Evolutionary conservation across 2,888 invertebrate genomes (phyloP).

Genomic region (Cephus runcator): DNA sequence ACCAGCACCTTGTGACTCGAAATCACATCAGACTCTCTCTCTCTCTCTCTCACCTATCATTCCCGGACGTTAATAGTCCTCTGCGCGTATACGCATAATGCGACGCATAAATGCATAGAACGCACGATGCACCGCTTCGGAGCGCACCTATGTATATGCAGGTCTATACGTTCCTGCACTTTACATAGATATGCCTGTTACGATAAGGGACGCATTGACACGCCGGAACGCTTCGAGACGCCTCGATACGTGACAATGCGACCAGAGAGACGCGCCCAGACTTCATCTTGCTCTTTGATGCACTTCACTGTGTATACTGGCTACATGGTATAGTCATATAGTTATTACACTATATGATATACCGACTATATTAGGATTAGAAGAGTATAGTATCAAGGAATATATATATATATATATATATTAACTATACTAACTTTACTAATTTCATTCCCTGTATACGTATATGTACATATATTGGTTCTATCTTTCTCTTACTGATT

Average conservation of each 20-base stretch:
- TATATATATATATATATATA: too few species aligned
- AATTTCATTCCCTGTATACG: too few species aligned
- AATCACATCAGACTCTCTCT: background rate
- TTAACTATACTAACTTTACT: too few species aligned
- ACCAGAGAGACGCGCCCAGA: conserved; percentile 3
- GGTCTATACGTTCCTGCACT: conserved; percentile 32
- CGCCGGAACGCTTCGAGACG: conserved; percentile 27
- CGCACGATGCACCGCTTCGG: conserved; percentile 6
- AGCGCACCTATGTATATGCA: conserved; percentile 10
- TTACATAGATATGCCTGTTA: conserved; percentile 57
- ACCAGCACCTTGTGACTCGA: background rate
- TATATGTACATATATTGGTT: too few species aligned
- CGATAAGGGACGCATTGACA: conserved; percentile 52
- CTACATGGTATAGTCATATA: too few species aligned
- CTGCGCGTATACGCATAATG: conserved; percentile 36
- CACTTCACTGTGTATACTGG: too few species aligned
- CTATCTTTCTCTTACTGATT: too few species aligned
- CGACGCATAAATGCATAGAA: conserved; percentile 57
- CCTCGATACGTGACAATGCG: conserved; percentile 3
- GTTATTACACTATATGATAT: too few species aligned
- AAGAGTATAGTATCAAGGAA: too few species aligned
- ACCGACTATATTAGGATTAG: too few species aligned
- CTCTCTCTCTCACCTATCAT: conserved; percentile 4
- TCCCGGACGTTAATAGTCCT: background rate
- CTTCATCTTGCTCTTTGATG: background rate